Base-by-base conservation (phyloP, 37 sponge, comb jelly and placozoan genomes). In the Agelas oroides region DNA sequence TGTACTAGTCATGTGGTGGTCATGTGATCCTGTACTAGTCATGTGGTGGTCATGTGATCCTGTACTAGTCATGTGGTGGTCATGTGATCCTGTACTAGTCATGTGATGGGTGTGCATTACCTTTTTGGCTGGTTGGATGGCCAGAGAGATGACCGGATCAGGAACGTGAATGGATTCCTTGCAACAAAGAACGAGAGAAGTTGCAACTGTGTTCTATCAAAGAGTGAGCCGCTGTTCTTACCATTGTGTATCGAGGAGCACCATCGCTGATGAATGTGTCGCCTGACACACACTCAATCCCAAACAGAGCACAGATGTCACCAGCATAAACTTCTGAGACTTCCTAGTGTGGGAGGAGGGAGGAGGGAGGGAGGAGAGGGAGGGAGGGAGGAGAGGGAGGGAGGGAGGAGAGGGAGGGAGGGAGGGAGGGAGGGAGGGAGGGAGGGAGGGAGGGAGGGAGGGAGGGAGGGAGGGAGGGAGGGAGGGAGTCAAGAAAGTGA, bases 161-260 rank as follows among this genome's bases (percentile, higher is more conserved):
- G 99, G 99, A 2, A 99, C 96, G 68, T 92, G 95, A 55, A 99
- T 99, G 61, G 96, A 89, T 80, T 99, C 99, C 97, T 94, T n/a
- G n/a, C n/a, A n/a, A n/a, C n/a, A n/a, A n/a, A n/a, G n/a, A n/a
- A n/a, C n/a, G n/a, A n/a, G n/a, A n/a, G 76, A 23, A 68, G 55
- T 8, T 36, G 60, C 5, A 21, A 46, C 19, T 12, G 40, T 17
- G 3, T 1, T n/a, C n/a, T n/a, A n/a, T n/a, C n/a, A n/a, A n/a
- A n/a, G 24, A 52, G 18, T 32, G 1, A 46, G 46, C 46, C 8
- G 46, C 46, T 8, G 18, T 28, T n/a, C 62, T 64, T 70, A 92
- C 88, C 96, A 96, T 93, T 23, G 94, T 92, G 73, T 75, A 73
- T 0, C 40, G 66, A 33, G 85, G 81, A 38, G 83, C 78, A 11